Evolutionary conservation across 2,113 vertebrate species (phyloP).

Genomic region (Siphamia tubifer): DNA sequence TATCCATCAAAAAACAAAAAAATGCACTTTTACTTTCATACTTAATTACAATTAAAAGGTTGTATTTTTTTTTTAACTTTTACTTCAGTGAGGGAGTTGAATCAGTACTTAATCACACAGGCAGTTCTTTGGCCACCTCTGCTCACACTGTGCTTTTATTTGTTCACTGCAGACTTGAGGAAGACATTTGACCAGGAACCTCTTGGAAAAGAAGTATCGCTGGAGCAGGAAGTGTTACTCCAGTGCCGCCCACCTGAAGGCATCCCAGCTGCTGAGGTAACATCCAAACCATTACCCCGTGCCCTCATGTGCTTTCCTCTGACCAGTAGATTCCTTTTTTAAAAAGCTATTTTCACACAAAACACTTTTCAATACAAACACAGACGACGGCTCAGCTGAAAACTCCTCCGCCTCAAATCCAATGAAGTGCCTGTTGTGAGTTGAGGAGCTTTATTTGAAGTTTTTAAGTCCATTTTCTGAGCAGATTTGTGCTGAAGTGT

Average conservation of each 20-base stretch:
- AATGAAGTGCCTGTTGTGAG: slow-evolving; percentile 36
- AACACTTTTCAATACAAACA: not conserved
- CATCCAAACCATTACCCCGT: slow-evolving; percentile 16
- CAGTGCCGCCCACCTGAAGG: slow-evolving; percentile 97
- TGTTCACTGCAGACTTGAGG: slow-evolving; percentile 83
- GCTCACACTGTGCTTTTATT: not conserved
- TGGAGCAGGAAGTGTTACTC: slow-evolving; percentile 95
- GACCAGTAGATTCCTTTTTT: not conserved
- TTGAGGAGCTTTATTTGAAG: slow-evolving; percentile 24
- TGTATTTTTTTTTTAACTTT: too few species aligned
- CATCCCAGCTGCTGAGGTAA: slow-evolving; percentile 94
- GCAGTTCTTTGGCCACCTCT: too few species aligned
- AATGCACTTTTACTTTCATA: too few species aligned
- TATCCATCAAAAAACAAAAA: too few species aligned
- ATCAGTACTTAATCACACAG: not conserved
- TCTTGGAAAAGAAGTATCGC: slow-evolving; percentile 92
- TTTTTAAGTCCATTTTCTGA: slow-evolving; percentile 5
- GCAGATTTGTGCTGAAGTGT: slow-evolving; percentile 16
- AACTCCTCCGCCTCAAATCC: slow-evolving; percentile 27
- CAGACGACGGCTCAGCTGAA: not conserved
- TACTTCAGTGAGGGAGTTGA: too few species aligned
- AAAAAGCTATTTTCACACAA: not conserved
- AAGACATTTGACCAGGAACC: slow-evolving; percentile 98
- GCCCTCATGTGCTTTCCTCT: too few species aligned
- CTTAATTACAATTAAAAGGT: too few species aligned